phyloP scores from a whole-genome alignment of 2,113 vertebrate species.

The Oriolus oriolus region DNA sequence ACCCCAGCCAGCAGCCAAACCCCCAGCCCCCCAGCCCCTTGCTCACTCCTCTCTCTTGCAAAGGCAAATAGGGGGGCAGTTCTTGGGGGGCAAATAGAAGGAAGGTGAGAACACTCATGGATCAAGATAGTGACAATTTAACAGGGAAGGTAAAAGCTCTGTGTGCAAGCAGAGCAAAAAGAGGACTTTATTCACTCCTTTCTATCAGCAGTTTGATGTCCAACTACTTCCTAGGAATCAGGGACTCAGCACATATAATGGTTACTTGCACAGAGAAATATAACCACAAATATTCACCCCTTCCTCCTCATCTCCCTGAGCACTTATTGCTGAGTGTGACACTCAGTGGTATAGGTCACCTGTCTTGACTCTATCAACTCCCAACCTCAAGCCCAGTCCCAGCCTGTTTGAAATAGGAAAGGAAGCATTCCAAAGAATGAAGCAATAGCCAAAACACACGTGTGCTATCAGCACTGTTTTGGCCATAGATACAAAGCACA shows the following conservation, averaged over 20 bases:
- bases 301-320: neutral
- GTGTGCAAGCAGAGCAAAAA: neutral
- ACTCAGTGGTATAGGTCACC: neutral
- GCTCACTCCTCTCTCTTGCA: neutral
- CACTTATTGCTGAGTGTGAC: neutral
- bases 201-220: neutral
- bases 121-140: neutral
- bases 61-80: neutral
- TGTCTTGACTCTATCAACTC: neutral
- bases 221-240: neutral
- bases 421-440: neutral
- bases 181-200: neutral
- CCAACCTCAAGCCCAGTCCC: neutral
- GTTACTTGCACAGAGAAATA: neutral
- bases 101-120: neutral
- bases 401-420: neutral
- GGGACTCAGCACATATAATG: neutral
- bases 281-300: neutral
- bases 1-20: neutral
- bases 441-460: neutral
- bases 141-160: neutral
- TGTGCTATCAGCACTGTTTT: neutral
- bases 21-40: neutral
- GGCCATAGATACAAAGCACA: neutral
- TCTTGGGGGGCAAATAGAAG: neutral